phyloP scores from a whole-genome alignment of 2,113 vertebrate genomes.

The Rallus limicola region DNA sequence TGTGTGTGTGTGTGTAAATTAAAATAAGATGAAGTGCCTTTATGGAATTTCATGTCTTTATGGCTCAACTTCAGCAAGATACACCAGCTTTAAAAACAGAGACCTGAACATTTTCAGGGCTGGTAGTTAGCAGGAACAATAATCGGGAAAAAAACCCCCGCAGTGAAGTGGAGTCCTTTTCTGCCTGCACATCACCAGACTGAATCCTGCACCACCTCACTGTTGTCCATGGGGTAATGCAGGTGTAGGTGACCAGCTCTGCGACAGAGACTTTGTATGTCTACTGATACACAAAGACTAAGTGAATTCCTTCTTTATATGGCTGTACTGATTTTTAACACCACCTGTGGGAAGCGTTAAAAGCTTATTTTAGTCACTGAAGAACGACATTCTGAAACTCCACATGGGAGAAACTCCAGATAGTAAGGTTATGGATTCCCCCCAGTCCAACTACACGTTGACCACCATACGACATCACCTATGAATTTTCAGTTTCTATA shows the following conservation, averaged over 20 bases:
- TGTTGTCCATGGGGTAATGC: background rate
- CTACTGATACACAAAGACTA: background rate
- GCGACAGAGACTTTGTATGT: background rate
- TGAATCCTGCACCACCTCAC: background rate
- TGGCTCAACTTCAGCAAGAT: background rate
- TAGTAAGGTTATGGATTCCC: background rate
- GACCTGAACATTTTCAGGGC: background rate
- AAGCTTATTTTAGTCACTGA: background rate
- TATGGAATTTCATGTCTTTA: background rate
- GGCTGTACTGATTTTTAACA: background rate
- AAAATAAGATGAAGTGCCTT: background rate
- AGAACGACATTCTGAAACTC: background rate
- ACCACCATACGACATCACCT: background rate
- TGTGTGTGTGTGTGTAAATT: no score
- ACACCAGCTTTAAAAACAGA: background rate
- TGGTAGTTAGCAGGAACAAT: background rate
- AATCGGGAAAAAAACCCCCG: background rate
- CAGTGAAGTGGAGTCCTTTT: background rate
- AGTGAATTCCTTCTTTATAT: background rate
- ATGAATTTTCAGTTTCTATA: background rate
- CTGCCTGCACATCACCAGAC: background rate
- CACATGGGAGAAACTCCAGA: background rate
- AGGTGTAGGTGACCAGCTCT: background rate
- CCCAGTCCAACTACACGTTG: background rate
- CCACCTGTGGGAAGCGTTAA: background rate